These are phyloP conservation scores for Oreocharis arfaki DNA, from an alignment of 2,113 vertebrate species.

Conservation along the genomic window DNA sequence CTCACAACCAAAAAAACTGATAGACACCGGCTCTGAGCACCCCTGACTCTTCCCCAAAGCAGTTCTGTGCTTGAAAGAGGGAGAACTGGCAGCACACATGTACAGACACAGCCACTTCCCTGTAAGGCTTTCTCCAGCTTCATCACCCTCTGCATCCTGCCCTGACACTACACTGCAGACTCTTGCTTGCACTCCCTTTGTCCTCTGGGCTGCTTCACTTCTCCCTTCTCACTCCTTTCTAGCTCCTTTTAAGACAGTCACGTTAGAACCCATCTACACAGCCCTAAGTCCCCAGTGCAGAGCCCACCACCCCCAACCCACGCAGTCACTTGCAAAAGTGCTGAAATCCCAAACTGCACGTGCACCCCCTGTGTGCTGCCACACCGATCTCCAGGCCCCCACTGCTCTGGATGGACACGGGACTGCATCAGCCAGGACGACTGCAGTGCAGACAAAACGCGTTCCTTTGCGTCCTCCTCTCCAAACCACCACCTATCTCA, in stretches of 20 bases:
- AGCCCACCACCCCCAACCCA: background rate
- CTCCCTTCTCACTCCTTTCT: background rate
- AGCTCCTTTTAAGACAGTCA: background rate
- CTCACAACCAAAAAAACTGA: background rate
- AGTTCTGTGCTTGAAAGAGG: background rate
- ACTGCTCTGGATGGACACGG: background rate
- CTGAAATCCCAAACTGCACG: background rate
- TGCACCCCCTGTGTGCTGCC: accelerated
- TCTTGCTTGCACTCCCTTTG: background rate
- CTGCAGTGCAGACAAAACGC: accelerated
- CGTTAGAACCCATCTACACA: background rate
- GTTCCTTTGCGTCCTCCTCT: background rate
- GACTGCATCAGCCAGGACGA: background rate
- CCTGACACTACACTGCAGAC: background rate
- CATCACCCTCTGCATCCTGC: background rate
- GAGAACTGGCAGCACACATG: background rate
- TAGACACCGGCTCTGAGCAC: background rate
- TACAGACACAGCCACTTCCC: background rate
- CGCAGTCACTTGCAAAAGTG: background rate
- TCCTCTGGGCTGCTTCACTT: background rate
- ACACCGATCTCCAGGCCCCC: accelerated
- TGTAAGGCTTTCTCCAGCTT: background rate
- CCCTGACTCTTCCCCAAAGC: background rate
- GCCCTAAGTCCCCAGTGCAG: background rate
- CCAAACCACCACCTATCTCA: background rate